Conservation (phyloP, 1,140 invertebrate genomes). For the Drosophila biarmipes region DNA sequence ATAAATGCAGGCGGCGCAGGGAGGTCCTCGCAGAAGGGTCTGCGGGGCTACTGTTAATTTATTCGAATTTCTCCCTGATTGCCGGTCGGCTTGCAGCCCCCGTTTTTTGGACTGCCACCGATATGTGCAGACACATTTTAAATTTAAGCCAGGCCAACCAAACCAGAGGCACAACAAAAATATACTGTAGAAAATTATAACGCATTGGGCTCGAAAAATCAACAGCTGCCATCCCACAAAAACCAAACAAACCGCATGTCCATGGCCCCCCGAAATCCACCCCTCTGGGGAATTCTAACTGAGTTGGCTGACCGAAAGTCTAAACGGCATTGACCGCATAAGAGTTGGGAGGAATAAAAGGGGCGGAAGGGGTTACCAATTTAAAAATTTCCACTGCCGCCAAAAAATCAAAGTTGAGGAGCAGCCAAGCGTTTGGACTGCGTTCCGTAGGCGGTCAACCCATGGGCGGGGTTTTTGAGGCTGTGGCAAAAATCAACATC, state of each 20-base stretch:
- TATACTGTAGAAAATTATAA: conserved; percentile 72
- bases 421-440: conserved; percentile 55
- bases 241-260: conserved; percentile 77
- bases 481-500: conserved; percentile 47
- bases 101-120: conserved; percentile 22
- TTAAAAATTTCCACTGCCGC: conserved; percentile 78
- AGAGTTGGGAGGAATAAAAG: conserved; percentile 30
- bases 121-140: conserved; percentile 72
- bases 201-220: conserved; percentile 78
- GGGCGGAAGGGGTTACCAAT: conserved; percentile 50
- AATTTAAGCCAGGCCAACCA: conserved; percentile 61
- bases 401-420: conserved; percentile 69
- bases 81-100: conserved; percentile 3
- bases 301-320: conserved; percentile 71
- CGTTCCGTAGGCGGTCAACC: conserved; percentile 49
- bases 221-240: conserved; percentile 77
- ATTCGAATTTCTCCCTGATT: conserved; percentile 54
- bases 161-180: conserved; percentile 29
- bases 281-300: conserved; percentile 11
- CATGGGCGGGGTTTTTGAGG: conserved; percentile 19
- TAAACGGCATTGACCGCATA: conserved; percentile 79
- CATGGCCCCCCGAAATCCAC: conserved; percentile 12
- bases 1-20: conserved; percentile 60
- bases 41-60: conserved; percentile 72
- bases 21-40: conserved; percentile 11